These are phyloP conservation scores for Hyperoodon ampullatus DNA, from an alignment of 2,113 vertebrate genomes.

Conservation along the genomic window DNA sequence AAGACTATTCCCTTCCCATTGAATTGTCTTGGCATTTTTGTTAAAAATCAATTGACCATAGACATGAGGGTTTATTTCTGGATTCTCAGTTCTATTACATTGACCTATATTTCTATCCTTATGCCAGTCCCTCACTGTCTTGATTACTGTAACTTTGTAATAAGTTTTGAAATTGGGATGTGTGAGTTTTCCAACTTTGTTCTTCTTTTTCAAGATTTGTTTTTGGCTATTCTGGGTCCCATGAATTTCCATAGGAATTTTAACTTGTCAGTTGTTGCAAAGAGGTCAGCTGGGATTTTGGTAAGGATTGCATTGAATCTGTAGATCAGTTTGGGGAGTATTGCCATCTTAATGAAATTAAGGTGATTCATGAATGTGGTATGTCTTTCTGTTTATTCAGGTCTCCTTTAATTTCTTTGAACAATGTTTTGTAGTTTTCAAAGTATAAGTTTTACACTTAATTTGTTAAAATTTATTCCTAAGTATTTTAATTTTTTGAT, in stretches of 20 bases:
- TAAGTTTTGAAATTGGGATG: neutral
- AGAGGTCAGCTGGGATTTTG: neutral
- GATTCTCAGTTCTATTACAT: neutral
- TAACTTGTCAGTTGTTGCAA: neutral
- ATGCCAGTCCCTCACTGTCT: neutral
- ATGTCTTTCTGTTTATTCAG: constrained; percentile 12
- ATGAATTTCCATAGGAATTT: neutral
- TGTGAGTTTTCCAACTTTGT: neutral
- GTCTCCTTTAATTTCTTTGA: neutral
- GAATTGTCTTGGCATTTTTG: neutral
- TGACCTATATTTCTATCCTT: neutral
- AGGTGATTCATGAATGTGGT: neutral
- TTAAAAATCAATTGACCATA: neutral
- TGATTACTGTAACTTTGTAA: neutral
- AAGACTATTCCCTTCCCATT: neutral
- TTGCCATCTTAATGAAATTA: constrained; percentile 8
- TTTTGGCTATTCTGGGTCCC: neutral
- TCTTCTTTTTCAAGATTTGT: constrained; percentile 2
- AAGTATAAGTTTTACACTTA: neutral
- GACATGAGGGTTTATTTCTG: neutral
- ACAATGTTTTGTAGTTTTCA: constrained; percentile 21
- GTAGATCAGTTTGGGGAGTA: neutral
- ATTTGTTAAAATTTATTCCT: constrained; percentile 30
- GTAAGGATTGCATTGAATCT: neutral
- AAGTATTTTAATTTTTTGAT: constrained; percentile 41